Base-by-base conservation (phyloP, 2,113 vertebrate genomes). In the Erythrocercus mccallii region DNA sequence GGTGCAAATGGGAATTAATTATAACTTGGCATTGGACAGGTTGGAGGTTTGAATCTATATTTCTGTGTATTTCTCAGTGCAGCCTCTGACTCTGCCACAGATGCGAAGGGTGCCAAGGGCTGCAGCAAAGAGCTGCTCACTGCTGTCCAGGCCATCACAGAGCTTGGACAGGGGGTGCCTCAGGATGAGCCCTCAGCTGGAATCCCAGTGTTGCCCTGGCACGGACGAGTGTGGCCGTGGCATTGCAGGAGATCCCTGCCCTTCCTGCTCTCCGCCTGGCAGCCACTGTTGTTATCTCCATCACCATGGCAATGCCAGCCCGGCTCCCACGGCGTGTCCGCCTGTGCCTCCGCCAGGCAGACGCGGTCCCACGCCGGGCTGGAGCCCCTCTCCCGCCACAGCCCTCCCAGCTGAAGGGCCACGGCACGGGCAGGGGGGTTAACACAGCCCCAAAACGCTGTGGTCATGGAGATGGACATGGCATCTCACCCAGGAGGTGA, bases 281-380 rank as follows among this genome's bases (percentile, higher is more conserved):
- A 86, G 95, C 66, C 5, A 89, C 76, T 2, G 62, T 45, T 79
- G 62, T 69, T 82, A n/a, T 91, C 96, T 91, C 54, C 84, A 96
- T 96, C 25, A 28, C 96, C 95, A 96, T 96, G 96, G 96, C 81
- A 84, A 95, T 95, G 96, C 89, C 88, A 74, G 95, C 15, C 56
- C 16, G 47, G 90, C 69, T 96, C 80, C 69, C 62, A 42, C 50
- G 1, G 61, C 7, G 15, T 14, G 81, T 10, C 61, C 33, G 20
- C 13, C 23, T 44, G 77, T 53, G 86, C 68, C 58, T 35, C 38
- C 2, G 4, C 42, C 21, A 3, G 64, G 44, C 56, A 21, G 76
- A 1, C 33, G 5, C 2, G 11, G 60, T 38, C 78, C 56, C 71
- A 53, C 6, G 1, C 71, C 28, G 4, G 48, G 35, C 62, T 68